A percentile compares a stretch with the other conserved stretches of the same genome.
Evolutionary conservation across 2,797 vertebrate genomes (phyloP).

Genomic region (Mus caroli): DNA sequence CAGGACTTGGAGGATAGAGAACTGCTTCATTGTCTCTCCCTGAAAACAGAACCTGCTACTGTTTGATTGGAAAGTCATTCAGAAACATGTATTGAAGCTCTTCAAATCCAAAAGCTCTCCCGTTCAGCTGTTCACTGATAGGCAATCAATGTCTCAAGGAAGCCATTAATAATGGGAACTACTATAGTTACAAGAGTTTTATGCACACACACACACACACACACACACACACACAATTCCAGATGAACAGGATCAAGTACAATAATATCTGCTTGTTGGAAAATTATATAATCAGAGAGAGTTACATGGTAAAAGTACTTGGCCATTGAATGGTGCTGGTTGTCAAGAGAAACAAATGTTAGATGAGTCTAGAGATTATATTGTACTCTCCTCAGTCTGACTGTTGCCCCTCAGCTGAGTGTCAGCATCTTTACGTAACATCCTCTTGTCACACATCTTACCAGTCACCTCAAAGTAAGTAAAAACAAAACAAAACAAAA

Average conservation of each 20-base stretch:
- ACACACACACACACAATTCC: background rate
- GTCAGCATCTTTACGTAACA: background rate
- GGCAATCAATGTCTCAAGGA: background rate
- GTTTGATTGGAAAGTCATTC: constrained; percentile 44
- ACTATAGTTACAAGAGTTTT: background rate
- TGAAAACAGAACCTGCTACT: constrained; percentile 33
- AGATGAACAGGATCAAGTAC: background rate
- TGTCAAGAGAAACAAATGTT: background rate
- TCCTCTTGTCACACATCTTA: background rate
- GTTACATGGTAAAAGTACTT: background rate
- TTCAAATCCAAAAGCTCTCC: constrained; percentile 17
- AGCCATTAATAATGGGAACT: background rate
- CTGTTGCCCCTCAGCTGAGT: background rate
- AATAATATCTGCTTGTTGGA: background rate
- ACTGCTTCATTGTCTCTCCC: background rate
- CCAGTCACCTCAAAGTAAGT: background rate
- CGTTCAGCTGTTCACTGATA: background rate
- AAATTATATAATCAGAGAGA: background rate
- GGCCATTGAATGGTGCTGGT: background rate
- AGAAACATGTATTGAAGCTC: constrained; percentile 25
- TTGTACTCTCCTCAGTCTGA: background rate
- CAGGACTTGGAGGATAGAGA: background rate
- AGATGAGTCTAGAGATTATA: fast-evolving
- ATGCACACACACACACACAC: background rate
- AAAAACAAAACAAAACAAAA: background rate